These are phyloP conservation scores for Empidonax alnorum DNA, from an alignment of 2,113 vertebrate species.

Conservation along the genomic window DNA sequence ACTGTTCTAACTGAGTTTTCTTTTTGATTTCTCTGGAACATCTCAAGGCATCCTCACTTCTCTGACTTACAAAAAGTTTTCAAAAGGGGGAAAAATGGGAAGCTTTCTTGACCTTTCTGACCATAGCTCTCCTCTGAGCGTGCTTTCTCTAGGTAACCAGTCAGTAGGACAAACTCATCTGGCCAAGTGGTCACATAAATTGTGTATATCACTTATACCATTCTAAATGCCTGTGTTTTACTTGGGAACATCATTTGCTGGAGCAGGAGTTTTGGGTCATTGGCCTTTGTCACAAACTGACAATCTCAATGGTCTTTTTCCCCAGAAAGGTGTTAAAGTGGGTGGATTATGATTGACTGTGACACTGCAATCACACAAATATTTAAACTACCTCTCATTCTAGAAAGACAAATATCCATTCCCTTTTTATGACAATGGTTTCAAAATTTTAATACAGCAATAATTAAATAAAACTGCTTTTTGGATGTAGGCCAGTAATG, in stretches of 20 bases:
- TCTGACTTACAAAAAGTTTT: background rate
- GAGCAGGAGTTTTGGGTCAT: background rate
- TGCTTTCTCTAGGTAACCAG: constrained; percentile 23
- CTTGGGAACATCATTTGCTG: background rate
- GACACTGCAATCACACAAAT: background rate
- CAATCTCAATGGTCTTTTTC: background rate
- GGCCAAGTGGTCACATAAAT: background rate
- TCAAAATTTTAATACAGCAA: background rate
- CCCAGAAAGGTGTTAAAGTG: background rate
- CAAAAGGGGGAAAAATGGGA: background rate
- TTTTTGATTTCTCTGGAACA: constrained; percentile 22
- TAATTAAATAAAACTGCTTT: background rate
- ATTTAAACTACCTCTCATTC: background rate
- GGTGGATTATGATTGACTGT: background rate
- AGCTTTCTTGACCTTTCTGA: constrained; percentile 42
- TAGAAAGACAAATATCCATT: background rate
- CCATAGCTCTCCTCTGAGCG: background rate
- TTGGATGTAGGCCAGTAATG: background rate
- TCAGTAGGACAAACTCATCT: constrained; percentile 16
- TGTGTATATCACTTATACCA: background rate
- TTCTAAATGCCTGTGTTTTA: constrained; percentile 1
- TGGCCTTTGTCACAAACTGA: background rate
- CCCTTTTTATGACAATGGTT: background rate
- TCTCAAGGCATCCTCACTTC: background rate
- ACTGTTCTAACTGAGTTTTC: background rate